phyloP scores from a whole-genome alignment of 2,113 vertebrate genomes.

The Brachypodius melanocephalos region DNA sequence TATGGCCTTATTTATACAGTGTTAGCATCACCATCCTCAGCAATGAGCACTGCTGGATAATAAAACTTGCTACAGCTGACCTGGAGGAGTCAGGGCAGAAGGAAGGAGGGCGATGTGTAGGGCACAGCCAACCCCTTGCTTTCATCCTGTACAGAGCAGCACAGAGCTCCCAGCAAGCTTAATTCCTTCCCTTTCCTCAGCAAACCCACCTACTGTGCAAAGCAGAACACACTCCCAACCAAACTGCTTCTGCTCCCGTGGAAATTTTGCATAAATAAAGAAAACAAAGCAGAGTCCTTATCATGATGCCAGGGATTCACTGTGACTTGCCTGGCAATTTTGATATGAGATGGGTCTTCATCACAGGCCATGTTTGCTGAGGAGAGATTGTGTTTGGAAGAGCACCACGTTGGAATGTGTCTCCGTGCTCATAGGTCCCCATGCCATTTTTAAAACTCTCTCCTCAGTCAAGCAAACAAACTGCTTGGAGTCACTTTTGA shows the following conservation, averaged over 20 bases:
- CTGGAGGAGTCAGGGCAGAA: background rate
- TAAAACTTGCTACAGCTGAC: background rate
- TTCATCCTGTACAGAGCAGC: background rate
- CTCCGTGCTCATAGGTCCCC: background rate
- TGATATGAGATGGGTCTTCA: background rate
- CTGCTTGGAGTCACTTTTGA: background rate
- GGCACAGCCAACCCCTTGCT: background rate
- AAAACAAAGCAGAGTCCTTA: conserved; percentile 9
- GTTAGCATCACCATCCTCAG: background rate
- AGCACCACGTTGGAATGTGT: background rate
- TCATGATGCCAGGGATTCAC: background rate
- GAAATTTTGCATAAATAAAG: background rate
- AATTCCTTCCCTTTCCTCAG: background rate
- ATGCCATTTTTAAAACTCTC: background rate
- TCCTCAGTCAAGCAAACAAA: background rate
- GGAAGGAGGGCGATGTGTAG: background rate
- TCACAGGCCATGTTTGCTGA: background rate
- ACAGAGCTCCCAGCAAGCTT: background rate
- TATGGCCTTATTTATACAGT: background rate
- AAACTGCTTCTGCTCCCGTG: background rate
- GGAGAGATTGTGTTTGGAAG: background rate
- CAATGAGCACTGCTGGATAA: background rate
- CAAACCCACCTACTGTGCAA: background rate
- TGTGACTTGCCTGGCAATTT: background rate
- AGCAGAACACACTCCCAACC: background rate